Conservation (phyloP, 2,888 invertebrate genomes). For the Eilema caniola region DNA sequence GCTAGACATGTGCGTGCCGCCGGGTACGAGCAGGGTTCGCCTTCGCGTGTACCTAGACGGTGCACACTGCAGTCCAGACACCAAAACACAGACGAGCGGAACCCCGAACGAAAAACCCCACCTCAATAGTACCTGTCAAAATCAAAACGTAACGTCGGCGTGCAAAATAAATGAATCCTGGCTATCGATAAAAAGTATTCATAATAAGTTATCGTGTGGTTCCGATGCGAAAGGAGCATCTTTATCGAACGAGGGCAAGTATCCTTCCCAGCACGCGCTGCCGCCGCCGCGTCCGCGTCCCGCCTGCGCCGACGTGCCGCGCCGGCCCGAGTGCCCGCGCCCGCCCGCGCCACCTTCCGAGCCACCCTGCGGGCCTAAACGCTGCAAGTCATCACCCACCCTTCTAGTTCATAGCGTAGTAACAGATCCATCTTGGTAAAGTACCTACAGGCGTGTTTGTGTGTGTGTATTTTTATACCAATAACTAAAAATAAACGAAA, state of each 20-base stretch:
- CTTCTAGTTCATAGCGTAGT: not conserved
- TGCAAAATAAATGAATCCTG: constrained; percentile 37
- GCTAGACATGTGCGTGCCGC: constrained; percentile 46
- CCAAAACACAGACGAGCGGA: not conserved
- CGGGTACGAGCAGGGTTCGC: constrained; percentile 37
- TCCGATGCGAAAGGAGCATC: not conserved
- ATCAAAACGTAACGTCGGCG: constrained; percentile 5
- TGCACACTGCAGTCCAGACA: not conserved
- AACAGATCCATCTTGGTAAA: not conserved
- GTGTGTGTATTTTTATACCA: constrained; percentile 9
- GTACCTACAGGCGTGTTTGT: constrained; percentile 5
- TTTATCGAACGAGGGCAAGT: not conserved
- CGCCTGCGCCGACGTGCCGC: not conserved
- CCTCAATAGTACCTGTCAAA: not conserved
- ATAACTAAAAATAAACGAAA: not conserved
- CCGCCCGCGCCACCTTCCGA: not conserved
- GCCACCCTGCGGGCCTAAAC: not conserved
- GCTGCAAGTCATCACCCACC: not conserved
- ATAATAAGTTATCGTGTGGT: constrained; percentile 39
- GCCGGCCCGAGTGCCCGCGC: not conserved
- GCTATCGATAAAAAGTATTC: constrained; percentile 50
- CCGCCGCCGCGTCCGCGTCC: not conserved
- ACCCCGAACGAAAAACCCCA: not conserved
- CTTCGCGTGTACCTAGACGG: constrained; percentile 43
- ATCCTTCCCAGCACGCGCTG: not conserved